Evolutionary conservation across 1,140 invertebrate species (phyloP).

Genomic region (Globodera rostochiensis): DNA sequence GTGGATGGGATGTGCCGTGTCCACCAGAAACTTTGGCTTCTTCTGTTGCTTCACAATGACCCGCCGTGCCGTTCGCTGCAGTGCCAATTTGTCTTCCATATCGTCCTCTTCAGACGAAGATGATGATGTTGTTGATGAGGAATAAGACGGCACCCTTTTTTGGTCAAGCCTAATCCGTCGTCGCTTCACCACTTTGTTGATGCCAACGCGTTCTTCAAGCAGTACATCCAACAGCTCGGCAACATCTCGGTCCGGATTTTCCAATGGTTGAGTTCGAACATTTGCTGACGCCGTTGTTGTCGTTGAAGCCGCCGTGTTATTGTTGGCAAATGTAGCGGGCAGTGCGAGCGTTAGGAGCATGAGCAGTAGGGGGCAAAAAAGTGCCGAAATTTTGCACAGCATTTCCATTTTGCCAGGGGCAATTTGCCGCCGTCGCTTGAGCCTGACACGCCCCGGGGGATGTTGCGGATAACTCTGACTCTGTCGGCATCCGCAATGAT

Average conservation of each 20-base stretch:
- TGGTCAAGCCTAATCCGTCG: background rate
- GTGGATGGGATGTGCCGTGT: conserved; percentile 52
- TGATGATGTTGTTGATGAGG: background rate
- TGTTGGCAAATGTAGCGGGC: background rate
- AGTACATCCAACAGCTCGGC: background rate
- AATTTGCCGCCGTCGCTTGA: background rate
- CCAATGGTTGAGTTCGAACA: background rate
- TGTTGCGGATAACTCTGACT: too few species aligned
- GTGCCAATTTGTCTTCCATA: background rate
- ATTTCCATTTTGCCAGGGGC: background rate
- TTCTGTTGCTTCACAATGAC: background rate
- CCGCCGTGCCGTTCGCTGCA: background rate
- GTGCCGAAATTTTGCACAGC: background rate
- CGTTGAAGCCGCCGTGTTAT: background rate
- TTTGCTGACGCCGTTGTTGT: background rate
- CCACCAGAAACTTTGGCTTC: background rate
- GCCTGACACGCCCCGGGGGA: too few species aligned
- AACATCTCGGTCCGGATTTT: background rate
- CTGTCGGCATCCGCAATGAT: background rate
- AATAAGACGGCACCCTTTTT: background rate
- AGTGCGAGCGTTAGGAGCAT: background rate
- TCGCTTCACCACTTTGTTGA: background rate
- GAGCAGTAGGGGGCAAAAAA: background rate
- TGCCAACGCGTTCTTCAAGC: background rate
- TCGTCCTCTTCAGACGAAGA: background rate